Percentiles rank a stretch among this genome's conserved stretches.
Conservation (phyloP, 2,113 vertebrate genomes). For the Sterrhoptilus dennistouni region DNA sequence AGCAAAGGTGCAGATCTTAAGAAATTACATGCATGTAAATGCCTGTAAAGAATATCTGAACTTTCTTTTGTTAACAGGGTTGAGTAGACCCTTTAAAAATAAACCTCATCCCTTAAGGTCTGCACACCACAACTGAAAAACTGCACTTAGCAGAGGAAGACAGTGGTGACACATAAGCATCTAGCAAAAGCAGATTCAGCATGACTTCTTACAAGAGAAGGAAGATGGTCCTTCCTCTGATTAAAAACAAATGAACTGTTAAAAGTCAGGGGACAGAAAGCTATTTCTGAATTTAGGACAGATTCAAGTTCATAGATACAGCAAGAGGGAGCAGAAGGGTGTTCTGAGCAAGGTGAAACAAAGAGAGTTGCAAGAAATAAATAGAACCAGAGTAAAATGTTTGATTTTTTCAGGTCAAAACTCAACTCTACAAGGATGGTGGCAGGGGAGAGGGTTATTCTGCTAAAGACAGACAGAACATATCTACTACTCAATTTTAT, state of each 20-base stretch:
- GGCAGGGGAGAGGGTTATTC: rapidly evolving
- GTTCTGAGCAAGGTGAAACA: neutral
- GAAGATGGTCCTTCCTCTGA: neutral
- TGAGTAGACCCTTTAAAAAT: neutral
- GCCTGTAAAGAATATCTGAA: neutral
- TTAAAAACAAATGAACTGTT: neutral
- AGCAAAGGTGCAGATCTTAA: neutral
- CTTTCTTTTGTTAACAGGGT: neutral
- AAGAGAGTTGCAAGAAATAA: neutral
- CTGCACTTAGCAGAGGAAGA: neutral
- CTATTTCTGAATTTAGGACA: constrained; percentile 32
- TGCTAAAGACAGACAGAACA: neutral
- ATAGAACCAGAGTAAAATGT: neutral
- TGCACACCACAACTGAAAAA: neutral
- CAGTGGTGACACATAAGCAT: neutral
- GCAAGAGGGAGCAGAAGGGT: neutral
- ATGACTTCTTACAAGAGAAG: neutral
- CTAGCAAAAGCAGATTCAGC: neutral
- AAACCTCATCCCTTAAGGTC: neutral
- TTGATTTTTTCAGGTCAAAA: neutral
- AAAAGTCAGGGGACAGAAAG: neutral
- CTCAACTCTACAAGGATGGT: neutral
- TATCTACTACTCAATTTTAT: neutral
- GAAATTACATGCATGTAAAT: neutral
- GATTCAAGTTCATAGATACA: neutral